Evolutionary conservation across 1,140 invertebrate species (phyloP).

Genomic region (Leptopilina clavipes): DNA sequence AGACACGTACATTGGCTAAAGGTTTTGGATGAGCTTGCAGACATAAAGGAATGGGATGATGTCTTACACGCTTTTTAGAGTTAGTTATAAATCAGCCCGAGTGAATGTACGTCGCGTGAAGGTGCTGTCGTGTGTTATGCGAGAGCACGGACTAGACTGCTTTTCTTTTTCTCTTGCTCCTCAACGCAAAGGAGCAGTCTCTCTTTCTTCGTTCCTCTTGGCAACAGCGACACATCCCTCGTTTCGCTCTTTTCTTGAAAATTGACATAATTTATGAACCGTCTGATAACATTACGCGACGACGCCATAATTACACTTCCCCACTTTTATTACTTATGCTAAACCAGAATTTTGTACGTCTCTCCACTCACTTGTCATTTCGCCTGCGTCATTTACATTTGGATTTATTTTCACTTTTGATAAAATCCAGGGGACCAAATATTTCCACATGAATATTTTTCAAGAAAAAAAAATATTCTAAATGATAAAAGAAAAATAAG

Average conservation of each 20-base stretch:
- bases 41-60: not conserved
- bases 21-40: not conserved
- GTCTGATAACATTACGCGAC: slow-evolving; percentile 9
- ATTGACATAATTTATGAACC: slow-evolving; percentile 27
- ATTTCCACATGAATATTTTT: too few species aligned
- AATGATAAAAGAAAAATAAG: not conserved
- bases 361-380: not conserved
- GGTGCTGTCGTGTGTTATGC: slow-evolving; percentile 45
- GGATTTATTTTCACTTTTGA: not conserved
- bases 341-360: not conserved
- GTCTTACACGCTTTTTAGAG: slow-evolving; percentile 42
- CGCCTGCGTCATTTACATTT: not conserved
- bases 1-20: not conserved
- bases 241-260: slow-evolving; percentile 7
- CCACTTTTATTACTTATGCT: slow-evolving; percentile 19
- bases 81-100: slow-evolving; percentile 48
- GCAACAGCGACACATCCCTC: slow-evolving; percentile 16
- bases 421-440: not conserved
- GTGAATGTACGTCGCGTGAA: slow-evolving; percentile 42
- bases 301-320: slow-evolving; percentile 19
- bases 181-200: not conserved
- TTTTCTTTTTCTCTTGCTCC: slow-evolving; percentile 30
- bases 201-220: slow-evolving; percentile 27
- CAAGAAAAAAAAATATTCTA: too few species aligned
- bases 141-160: slow-evolving; percentile 43